These are phyloP conservation scores for Parelbella ahira DNA, from an alignment of 2,888 invertebrate species.

Conservation along the genomic window DNA sequence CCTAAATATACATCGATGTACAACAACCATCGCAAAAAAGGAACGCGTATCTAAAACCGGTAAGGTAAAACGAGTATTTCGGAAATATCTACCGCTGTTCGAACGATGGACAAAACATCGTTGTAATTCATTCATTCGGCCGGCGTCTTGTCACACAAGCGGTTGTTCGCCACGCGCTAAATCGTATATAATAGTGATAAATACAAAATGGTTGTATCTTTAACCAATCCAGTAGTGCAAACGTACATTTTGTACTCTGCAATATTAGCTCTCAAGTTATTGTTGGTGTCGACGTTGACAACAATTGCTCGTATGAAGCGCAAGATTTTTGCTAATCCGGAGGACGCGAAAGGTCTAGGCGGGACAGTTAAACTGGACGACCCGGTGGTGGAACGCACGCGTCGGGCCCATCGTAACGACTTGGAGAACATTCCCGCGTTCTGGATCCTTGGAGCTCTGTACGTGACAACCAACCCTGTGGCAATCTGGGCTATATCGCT, in stretches of 20 bases:
- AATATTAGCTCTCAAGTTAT: conserved; percentile 42
- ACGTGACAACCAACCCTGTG: conserved; percentile 80
- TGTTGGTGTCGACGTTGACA: conserved; percentile 40
- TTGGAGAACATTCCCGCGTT: conserved; percentile 81
- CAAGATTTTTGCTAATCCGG: conserved; percentile 50
- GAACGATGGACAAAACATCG: too few species aligned
- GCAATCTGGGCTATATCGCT: conserved; percentile 53
- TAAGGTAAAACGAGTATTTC: too few species aligned
- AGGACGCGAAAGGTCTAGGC: conserved; percentile 25
- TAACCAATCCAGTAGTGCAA: conserved; percentile 41
- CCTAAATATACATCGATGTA: too few species aligned
- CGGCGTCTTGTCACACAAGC: too few species aligned
- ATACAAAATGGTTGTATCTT: conserved; percentile 31
- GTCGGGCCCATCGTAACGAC: too few species aligned
- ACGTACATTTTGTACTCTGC: conserved; percentile 44
- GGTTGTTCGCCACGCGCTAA: too few species aligned
- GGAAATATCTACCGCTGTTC: too few species aligned
- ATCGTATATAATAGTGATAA: too few species aligned
- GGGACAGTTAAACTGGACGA: conserved; percentile 58
- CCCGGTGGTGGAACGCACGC: conserved; percentile 43
- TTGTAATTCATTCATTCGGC: too few species aligned
- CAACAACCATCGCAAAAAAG: too few species aligned
- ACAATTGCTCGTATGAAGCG: conserved; percentile 35
- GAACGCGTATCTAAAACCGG: too few species aligned
- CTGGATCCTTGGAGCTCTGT: conserved; percentile 80